Evolutionary conservation across 2,888 invertebrate species (phyloP), one percentile per base, ranked within the genome.

Genomic region (Tachystola acroxantha): DNA sequence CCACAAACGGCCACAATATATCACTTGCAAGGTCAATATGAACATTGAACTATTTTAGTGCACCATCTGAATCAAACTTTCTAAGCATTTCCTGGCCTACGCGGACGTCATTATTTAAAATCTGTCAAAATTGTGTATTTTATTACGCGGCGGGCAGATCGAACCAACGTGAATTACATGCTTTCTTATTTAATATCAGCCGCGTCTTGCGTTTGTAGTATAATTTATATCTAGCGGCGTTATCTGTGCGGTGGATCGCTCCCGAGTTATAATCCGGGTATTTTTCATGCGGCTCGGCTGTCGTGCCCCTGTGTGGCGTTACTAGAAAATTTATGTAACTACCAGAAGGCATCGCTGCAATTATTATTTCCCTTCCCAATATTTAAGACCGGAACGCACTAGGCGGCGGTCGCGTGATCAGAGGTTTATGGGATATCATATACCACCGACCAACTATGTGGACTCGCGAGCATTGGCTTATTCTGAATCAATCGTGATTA

Each of bases 171-270:
- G 86, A 85, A 85, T 85, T 85, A 86, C 82, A 85, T 72, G 84
- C 67, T 79, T 82, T 82, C 80, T 78, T 85, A 84, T 86, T 85
- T 82, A 82, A 84, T 85, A 82, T 85, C 74, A 84, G 84, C 75
- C 68, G 80, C 74, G 72, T 73, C 76, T 77, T 77, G 71, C 78
- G 75, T 79, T 78, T 79, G 80, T 80, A 56, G 50, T 66, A 79
- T 86, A 84, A 86, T 85, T 86, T 86, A 86, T 86, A 75, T 77
- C 73, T 70, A 72, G 67, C 57, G 56, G 61, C 53, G 67, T 81
- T 86, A 86, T 86, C 86, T 75, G 62, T 58, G 40, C 64, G 59
- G 62, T 52, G 60, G 79, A 86, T 86, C 86, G 84, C 76, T 75
- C 79, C 79, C 66, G 67, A 64, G 77, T 68, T 77, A 79, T 85